phyloP scores from a whole-genome alignment of 2,113 vertebrate genomes.

The Nettapus auritus region DNA sequence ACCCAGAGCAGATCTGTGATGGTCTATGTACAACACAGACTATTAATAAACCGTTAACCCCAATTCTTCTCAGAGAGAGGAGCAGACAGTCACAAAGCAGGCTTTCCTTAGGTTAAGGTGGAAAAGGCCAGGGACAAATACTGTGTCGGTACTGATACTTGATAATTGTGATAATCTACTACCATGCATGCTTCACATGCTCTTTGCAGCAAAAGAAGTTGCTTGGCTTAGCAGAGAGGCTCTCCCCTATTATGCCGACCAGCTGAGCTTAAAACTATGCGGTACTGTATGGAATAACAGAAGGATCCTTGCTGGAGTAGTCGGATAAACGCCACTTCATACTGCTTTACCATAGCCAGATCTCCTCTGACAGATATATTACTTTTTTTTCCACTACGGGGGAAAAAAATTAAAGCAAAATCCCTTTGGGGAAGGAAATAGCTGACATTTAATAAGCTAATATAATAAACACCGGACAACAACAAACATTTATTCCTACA shows the following conservation, averaged over 20 bases:
- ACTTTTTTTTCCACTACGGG: not conserved
- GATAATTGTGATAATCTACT: slow-evolving; percentile 78
- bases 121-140: slow-evolving; percentile 77
- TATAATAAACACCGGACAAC: slow-evolving; percentile 34
- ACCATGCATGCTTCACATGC: slow-evolving; percentile 60
- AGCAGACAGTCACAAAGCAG: slow-evolving; percentile 65
- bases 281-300: slow-evolving; percentile 62
- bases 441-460: not conserved
- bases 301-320: slow-evolving; percentile 62
- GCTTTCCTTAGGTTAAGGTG: slow-evolving; percentile 64
- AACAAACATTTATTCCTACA: slow-evolving; percentile 51
- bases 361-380: not conserved
- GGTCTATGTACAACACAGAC: slow-evolving; percentile 51
- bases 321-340: slow-evolving; percentile 37
- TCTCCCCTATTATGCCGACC: slow-evolving; percentile 64
- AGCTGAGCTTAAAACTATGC: slow-evolving; percentile 63
- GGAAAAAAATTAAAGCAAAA: not conserved
- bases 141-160: slow-evolving; percentile 74
- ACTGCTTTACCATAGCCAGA: not conserved
- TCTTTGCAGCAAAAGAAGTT: slow-evolving; percentile 65
- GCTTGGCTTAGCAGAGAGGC: slow-evolving; percentile 69
- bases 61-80: not conserved
- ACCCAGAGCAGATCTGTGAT: slow-evolving; percentile 17
- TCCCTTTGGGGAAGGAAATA: not conserved
- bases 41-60: slow-evolving; percentile 76